phyloP scores from a whole-genome alignment of 2,888 invertebrate genomes.

The Parnassius apollo region DNA sequence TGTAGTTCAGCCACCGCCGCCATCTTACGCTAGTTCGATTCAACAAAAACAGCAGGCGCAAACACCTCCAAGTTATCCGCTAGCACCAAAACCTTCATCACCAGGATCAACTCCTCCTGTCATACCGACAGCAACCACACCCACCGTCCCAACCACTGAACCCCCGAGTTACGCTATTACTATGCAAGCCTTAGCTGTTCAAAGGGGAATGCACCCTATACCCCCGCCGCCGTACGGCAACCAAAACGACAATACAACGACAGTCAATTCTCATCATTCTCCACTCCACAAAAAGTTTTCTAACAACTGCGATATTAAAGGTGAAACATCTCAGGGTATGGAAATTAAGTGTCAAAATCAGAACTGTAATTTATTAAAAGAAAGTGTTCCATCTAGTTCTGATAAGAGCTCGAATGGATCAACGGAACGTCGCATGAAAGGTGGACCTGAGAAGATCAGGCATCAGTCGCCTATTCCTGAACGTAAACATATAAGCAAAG shows the following conservation, averaged over 20 bases:
- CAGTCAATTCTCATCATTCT: conserved; percentile 76
- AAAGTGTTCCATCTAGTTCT: conserved; percentile 81
- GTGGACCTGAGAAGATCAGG: conserved; percentile 88
- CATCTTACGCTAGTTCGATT: conserved; percentile 90
- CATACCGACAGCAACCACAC: conserved; percentile 59
- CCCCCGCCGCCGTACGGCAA: conserved; percentile 86
- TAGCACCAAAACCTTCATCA: conserved; percentile 77
- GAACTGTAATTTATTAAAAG: conserved; percentile 75
- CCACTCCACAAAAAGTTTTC: conserved; percentile 87
- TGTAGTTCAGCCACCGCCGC: conserved; percentile 85
- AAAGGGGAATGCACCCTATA: conserved; percentile 84
- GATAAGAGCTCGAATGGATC: conserved; percentile 78
- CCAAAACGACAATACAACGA: conserved; percentile 61
- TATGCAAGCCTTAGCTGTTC: conserved; percentile 90
- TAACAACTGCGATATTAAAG: conserved; percentile 73
- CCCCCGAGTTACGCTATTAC: conserved; percentile 96
- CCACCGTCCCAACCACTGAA: conserved; percentile 89
- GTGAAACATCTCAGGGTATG: conserved; percentile 77
- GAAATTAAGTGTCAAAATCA: conserved; percentile 77
- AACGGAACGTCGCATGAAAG: conserved; percentile 55
- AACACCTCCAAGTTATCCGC: conserved; percentile 73
- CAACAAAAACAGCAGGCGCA: conserved; percentile 85
- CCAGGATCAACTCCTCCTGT: conserved; percentile 73
- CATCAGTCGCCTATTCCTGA: conserved; percentile 98
- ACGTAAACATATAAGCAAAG: conserved; percentile 93